A percentile compares a stretch with the other conserved stretches of the same genome.
These are phyloP conservation scores for Nebria ingens DNA, from an alignment of 1,140 invertebrate species.

Conservation along the genomic window DNA sequence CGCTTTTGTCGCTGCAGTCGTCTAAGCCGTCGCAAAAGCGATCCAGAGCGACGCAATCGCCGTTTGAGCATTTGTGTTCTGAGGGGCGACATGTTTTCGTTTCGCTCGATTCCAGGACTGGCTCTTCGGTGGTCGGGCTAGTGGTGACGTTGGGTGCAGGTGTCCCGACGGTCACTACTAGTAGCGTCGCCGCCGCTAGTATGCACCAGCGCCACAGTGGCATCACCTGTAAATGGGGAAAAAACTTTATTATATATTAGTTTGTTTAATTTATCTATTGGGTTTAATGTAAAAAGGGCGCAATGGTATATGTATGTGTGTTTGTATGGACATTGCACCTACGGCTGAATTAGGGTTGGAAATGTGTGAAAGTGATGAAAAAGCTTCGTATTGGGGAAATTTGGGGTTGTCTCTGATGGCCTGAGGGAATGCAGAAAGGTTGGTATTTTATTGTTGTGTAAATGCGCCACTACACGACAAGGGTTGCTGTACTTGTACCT, in stretches of 20 bases:
- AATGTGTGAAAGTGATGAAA: too few species aligned
- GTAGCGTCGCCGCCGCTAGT: neutral
- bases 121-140: too few species aligned
- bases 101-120: too few species aligned
- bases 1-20: constrained; percentile 67
- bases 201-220: neutral
- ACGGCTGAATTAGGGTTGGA: neutral
- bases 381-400: too few species aligned
- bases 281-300: too few species aligned
- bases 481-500: too few species aligned
- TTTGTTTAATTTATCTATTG: neutral
- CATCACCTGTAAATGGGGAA: neutral
- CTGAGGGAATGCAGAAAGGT: too few species aligned
- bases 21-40: constrained; percentile 68
- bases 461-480: too few species aligned
- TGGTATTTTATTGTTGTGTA: too few species aligned
- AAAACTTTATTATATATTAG: neutral
- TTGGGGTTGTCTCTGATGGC: too few species aligned
- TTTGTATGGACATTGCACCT: neutral
- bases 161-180: neutral
- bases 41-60: constrained; percentile 59
- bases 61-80: constrained; percentile 25
- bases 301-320: too few species aligned
- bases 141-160: too few species aligned
- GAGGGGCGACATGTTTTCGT: constrained; percentile 12